Conservation (phyloP, 1,140 invertebrate genomes). For the Chironomus tepperi region DNA sequence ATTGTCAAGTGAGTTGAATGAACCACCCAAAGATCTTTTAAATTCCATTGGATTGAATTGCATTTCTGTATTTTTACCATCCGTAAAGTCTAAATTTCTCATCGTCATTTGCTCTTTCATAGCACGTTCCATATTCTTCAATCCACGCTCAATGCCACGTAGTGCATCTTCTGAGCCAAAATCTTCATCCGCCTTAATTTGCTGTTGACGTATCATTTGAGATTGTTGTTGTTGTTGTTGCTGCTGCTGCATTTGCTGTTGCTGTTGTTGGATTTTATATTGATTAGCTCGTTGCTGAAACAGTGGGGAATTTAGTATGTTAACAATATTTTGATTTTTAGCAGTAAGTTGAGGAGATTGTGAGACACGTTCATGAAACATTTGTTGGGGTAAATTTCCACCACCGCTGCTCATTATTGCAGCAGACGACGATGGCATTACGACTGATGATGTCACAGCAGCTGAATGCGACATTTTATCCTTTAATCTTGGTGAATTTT, state of each 20-base stretch:
- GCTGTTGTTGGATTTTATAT: neutral
- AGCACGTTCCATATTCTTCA: conserved; percentile 39
- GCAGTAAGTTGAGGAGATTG: conserved; percentile 23
- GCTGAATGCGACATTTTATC: conserved; percentile 29
- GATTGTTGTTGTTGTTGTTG: conserved; percentile 12
- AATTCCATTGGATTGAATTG: conserved; percentile 31
- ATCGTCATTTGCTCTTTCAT: conserved; percentile 41
- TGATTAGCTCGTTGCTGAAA: conserved; percentile 27
- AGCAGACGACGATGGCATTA: no score
- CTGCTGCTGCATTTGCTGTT: conserved; percentile 16
- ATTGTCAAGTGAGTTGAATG: conserved; percentile 26
- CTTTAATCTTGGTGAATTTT: conserved; percentile 39
- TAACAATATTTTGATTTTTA: conserved; percentile 16
- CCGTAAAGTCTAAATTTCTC: conserved; percentile 33
- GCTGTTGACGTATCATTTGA: conserved; percentile 24
- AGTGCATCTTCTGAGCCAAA: conserved; percentile 39
- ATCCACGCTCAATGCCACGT: conserved; percentile 38
- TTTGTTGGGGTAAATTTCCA: conserved; percentile 33
- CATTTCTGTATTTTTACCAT: conserved; percentile 29
- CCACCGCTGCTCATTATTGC: no score
- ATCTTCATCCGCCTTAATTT: conserved; percentile 34
- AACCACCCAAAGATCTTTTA: conserved; percentile 33
- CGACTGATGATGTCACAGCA: neutral
- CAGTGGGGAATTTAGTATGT: conserved; percentile 25
- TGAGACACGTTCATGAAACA: neutral